These are phyloP conservation scores for Nanorana parkeri DNA, from an alignment of 2,113 vertebrate genomes.

Conservation along the genomic window DNA sequence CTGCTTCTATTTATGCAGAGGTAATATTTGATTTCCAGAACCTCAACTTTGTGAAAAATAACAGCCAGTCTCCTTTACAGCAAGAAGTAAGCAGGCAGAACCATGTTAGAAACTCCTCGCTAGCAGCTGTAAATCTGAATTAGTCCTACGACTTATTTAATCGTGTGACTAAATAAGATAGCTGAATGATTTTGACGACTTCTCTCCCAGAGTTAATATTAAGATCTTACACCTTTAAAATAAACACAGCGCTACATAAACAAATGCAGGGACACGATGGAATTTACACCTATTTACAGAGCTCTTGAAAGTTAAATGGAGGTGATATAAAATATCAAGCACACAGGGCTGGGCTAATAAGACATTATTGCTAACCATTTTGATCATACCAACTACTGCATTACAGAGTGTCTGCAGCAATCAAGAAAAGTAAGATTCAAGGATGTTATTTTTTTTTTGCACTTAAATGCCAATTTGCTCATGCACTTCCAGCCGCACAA, in stretches of 20 bases:
- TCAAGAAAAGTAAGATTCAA: conserved; percentile 42
- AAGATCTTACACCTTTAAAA: conserved; percentile 39
- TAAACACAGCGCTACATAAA: conserved; percentile 17
- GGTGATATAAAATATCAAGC: conserved; percentile 43
- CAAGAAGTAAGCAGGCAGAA: conserved; percentile 24
- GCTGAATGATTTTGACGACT: conserved; percentile 25
- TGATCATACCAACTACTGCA: conserved; percentile 43
- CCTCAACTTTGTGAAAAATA: conserved; percentile 14
- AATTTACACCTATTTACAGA: conserved; percentile 32
- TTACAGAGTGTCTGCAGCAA: conserved; percentile 24
- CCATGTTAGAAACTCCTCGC: conserved; percentile 8
- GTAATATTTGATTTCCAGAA: conserved; percentile 27
- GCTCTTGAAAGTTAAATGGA: conserved; percentile 39
- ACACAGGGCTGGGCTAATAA: conserved; percentile 21
- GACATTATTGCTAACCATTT: conserved; percentile 36
- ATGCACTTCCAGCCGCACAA: conserved; percentile 16
- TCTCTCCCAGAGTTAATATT: conserved; percentile 25
- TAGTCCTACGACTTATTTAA: conserved; percentile 30
- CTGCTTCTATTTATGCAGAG: conserved; percentile 9
- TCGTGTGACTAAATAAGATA: conserved; percentile 20
- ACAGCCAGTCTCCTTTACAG: conserved; percentile 26
- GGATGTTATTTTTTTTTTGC: conserved; percentile 20
- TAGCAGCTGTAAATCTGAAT: conserved; percentile 21
- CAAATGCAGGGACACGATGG: conserved; percentile 3
- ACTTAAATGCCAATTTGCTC: conserved; percentile 43